Percentiles rank a stretch among this genome's conserved stretches.
Conservation (phyloP, 2,888 invertebrate genomes). For the Parnassius smintheus region DNA sequence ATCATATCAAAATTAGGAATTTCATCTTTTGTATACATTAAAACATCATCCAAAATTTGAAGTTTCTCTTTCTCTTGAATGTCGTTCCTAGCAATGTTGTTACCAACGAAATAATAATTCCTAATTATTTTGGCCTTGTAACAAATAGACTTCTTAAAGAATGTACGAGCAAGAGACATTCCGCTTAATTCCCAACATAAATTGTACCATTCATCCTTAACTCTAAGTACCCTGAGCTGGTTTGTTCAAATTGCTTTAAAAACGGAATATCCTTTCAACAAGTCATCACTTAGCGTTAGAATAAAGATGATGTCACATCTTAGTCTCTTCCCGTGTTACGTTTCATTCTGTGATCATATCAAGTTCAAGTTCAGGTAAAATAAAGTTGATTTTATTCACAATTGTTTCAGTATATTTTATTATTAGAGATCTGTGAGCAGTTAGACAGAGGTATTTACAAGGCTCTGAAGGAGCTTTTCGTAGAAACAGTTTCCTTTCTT, state of each 20-base stretch:
- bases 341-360: constrained; percentile 11
- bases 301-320: constrained; percentile 38
- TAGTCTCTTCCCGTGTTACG: constrained; percentile 27
- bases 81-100: background rate
- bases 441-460: too few relatives aligned
- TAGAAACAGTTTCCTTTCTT: too few relatives aligned
- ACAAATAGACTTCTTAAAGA: constrained; percentile 34
- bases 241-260: constrained; percentile 42
- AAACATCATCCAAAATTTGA: too few relatives aligned
- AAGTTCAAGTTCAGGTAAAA: constrained; percentile 17
- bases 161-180: constrained; percentile 14
- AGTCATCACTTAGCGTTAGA: constrained; percentile 34
- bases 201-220: constrained; percentile 35
- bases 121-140: constrained; percentile 53
- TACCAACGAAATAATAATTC: constrained; percentile 26
- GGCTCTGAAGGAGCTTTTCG: too few relatives aligned
- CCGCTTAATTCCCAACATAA: constrained; percentile 36
- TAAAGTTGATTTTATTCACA: too few relatives aligned
- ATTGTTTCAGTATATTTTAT: too few relatives aligned
- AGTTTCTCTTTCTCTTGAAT: background rate
- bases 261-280: constrained; percentile 34
- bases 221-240: constrained; percentile 29
- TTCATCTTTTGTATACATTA: too few relatives aligned
- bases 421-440: too few relatives aligned
- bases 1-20: too few relatives aligned